These are phyloP conservation scores for Orchestes rusci DNA, from an alignment of 2,888 invertebrate genomes.

Conservation along the genomic window DNA sequence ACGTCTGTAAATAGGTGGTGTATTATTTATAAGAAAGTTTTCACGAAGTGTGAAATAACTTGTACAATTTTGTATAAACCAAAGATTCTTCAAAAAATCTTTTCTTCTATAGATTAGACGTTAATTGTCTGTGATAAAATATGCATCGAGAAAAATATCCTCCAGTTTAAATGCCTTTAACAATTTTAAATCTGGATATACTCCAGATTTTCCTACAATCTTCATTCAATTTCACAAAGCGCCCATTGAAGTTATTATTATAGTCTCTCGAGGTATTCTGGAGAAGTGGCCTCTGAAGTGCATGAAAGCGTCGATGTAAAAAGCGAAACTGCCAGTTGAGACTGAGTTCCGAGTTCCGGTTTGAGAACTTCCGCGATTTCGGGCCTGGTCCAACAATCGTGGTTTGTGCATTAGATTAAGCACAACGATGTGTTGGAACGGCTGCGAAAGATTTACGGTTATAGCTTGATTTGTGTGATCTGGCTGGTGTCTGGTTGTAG, in stretches of 20 bases:
- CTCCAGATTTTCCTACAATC: too few relatives aligned
- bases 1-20: too few relatives aligned
- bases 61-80: too few relatives aligned
- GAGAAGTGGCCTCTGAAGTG: conserved; percentile 20
- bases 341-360: conserved; percentile 15
- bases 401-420: conserved; percentile 20
- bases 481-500: not conserved
- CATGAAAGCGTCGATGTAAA: conserved; percentile 15
- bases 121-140: too few relatives aligned
- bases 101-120: too few relatives aligned
- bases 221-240: too few relatives aligned
- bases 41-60: too few relatives aligned
- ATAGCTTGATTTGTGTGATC: conserved; percentile 14
- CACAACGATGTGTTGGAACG: conserved; percentile 20
- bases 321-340: conserved; percentile 18
- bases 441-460: conserved; percentile 14
- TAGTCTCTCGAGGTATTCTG: conserved; percentile 10
- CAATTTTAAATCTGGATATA: too few relatives aligned
- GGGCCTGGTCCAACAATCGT: conserved; percentile 12
- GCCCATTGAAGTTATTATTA: conserved; percentile 20
- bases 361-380: conserved; percentile 16
- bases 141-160: too few relatives aligned
- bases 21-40: too few relatives aligned
- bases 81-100: too few relatives aligned
- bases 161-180: too few relatives aligned